Base-by-base conservation (phyloP, 2,888 invertebrate species). In the Ellobium chinense region DNA sequence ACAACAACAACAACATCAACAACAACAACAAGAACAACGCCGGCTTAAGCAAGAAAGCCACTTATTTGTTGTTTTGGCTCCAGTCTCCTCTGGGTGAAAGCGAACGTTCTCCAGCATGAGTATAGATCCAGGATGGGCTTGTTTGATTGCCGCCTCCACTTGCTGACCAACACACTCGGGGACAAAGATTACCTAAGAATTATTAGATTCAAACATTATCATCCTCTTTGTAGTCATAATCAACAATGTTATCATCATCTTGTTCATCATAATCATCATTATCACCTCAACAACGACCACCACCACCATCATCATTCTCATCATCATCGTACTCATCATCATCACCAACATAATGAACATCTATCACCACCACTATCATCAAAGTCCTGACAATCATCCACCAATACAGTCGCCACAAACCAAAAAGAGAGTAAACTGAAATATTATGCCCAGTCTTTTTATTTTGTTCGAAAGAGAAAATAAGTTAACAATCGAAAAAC, bases 31-130 rank as follows among this genome's bases (percentile, higher is more conserved):
- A n/a, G 21, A 5, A 58, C 7, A 58, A 18, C 58, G 24, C 46
- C 46, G 46, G 18, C 18, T 18, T 18, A 12, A 46, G 7, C 46
- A 46, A 12, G 46, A 24, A 58, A 37, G 46, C 3, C 65, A 76
- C 75, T 1, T 76, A 76, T 76, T 76, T 34, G 56, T 18, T 24
- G 27, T 65, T 0, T 66, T 56, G 2, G 12, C 18, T 24, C 68
- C 77, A 1, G 58, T 69, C 29, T 78, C 78, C 37, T 72, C 78
- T n/a, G 12, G 24, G 12, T 78, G 18, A n/a, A 72, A 70, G 0
- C 70, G 46, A 5, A 78, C 39, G 37, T 78, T 78, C 72, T 78
- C 78, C 72, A 78, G 4, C 72, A 78, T 65, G 34, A 78, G 37
- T 1, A 78, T 56, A 5, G 63, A 54, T 14, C 72, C 72, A 3